Evolutionary conservation across 2,113 vertebrate species (phyloP), one percentile per base, ranked within the genome.

Genomic region (Archilochus colubris): DNA sequence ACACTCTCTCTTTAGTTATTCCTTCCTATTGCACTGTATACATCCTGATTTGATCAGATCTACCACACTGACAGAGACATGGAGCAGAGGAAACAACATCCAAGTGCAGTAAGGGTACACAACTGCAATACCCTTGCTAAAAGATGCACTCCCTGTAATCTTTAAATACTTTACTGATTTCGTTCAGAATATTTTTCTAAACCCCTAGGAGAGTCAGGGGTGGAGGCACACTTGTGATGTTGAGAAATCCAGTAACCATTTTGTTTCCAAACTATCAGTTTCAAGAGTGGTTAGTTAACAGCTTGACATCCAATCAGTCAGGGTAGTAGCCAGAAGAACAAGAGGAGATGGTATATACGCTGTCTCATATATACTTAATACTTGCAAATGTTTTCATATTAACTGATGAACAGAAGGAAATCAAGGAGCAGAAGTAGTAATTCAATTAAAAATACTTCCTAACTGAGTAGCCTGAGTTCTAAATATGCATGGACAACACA

Each of bases 331-430:
- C 51, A 81, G 15, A 28, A 59, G 12, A 91, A 63, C 7, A 77
- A 38, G 18, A 87, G 24, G 3, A 74, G 22, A 31, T 5, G 5
- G 30, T 20, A 51, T 25, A 46, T 10, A n/a, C 0, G 0, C 6
- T 33, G 30, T 82, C 23, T 58, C 40, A 46, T 38, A 67, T 6
- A 53, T 7, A 73, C 1, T 12, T 44, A 33, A 55, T 31, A 30
- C 9, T 62, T 76, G 67, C 10, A 76, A 54, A 66, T 43, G 7
- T 59, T 57, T 51, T 61, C 13, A 30, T 54, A 62, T 27, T 64
- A 80, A 77, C 28, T 33, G 10, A 70, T 8, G 3, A n/a, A 4
- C 21, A 27, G 5, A 73, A 9, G 6, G 11, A 82, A 72, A 67
- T 30, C 16, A 66, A 85, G n/a, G 28, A 73, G 4, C 82, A 76